Conservation (phyloP, 2,797 vertebrate species). For the Orientallactaga sibirica region DNA sequence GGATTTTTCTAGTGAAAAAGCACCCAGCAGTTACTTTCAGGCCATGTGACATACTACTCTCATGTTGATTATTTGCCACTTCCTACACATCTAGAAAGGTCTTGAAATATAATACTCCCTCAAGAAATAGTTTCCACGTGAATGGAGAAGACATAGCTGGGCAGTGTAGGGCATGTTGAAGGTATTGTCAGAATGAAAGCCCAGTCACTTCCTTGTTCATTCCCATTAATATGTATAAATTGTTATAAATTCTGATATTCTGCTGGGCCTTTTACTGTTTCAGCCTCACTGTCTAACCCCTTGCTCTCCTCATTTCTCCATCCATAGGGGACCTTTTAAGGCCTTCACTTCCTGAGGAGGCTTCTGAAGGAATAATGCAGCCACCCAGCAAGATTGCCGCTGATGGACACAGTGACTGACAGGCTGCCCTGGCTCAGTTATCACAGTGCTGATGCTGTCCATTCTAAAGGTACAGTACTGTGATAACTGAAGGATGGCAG, state of each 20-base stretch:
- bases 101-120: neutral
- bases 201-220: neutral
- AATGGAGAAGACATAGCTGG: neutral
- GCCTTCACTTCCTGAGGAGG: neutral
- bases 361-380: neutral
- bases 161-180: too few relatives aligned
- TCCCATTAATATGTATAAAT: neutral
- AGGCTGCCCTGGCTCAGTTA: conserved; percentile 99
- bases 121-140: neutral
- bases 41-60: neutral
- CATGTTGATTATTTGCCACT: neutral
- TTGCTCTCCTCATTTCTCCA: neutral
- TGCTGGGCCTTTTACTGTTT: conserved; percentile 21
- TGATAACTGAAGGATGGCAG: conserved; percentile 99
- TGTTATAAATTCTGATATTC: neutral
- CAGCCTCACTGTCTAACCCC: conserved; percentile 6
- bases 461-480: conserved; percentile 99
- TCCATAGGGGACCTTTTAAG: neutral
- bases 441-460: conserved; percentile 99
- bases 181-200: neutral
- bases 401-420: conserved; percentile 87
- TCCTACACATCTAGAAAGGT: neutral
- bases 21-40: neutral
- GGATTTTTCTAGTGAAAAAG: conserved; percentile 24
- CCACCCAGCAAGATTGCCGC: neutral